Conservation (phyloP, 1,140 invertebrate genomes). For the Sycophaga agraensis region DNA sequence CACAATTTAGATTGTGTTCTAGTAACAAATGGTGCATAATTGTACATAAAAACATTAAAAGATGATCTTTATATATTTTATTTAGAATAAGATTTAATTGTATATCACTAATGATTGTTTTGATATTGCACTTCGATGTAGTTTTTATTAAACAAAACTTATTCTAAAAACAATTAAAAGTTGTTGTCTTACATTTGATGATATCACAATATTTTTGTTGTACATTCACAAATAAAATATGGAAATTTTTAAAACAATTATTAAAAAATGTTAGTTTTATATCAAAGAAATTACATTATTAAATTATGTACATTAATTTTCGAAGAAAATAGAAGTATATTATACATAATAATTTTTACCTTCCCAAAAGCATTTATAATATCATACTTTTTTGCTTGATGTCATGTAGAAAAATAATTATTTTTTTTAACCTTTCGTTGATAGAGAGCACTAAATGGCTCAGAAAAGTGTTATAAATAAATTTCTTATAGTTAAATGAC, state of each 20-base stretch:
- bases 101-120: constrained; percentile 20
- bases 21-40: constrained; percentile 4
- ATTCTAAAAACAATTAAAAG: constrained; percentile 9
- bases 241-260: not conserved
- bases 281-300: constrained; percentile 11
- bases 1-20: constrained; percentile 22
- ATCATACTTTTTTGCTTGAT: not conserved
- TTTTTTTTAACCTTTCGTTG: not conserved
- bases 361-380: not conserved
- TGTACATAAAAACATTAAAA: constrained; percentile 17
- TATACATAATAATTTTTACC: not conserved
- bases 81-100: constrained; percentile 14
- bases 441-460: too few species aligned
- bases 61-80: constrained; percentile 22
- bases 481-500: too few species aligned
- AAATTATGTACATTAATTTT: constrained; percentile 24
- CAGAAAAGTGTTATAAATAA: too few species aligned
- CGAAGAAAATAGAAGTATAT: constrained; percentile 14
- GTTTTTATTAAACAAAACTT: not conserved
- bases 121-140: constrained; percentile 13
- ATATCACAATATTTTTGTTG: constrained; percentile 14
- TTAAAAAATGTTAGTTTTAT: constrained; percentile 22
- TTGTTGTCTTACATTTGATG: not conserved
- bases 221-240: not conserved
- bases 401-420: constrained; percentile 20